Evolutionary conservation across 2,888 invertebrate genomes (phyloP).

Genomic region (Lasioglossum vierecki): DNA sequence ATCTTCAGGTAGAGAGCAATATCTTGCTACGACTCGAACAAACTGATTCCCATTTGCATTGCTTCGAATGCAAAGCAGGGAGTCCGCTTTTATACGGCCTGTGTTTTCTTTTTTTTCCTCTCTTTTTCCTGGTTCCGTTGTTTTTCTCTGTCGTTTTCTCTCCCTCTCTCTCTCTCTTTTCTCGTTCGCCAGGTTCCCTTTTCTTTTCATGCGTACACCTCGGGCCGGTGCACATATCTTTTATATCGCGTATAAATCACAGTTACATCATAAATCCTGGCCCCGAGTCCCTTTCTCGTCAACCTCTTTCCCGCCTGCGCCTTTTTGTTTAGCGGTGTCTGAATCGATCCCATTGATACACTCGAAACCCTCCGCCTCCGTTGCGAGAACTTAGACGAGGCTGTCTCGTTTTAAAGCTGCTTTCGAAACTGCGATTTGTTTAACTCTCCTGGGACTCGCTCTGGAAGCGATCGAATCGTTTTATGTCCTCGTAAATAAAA

Average conservation of each 20-base stretch:
- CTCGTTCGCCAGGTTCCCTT: slow-evolving; percentile 48
- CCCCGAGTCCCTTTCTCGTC: slow-evolving; percentile 41
- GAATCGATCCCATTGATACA: slow-evolving; percentile 9
- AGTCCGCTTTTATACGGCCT: slow-evolving; percentile 59
- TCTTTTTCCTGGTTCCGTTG: neutral
- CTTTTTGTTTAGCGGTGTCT: slow-evolving; percentile 4
- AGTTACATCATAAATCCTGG: slow-evolving; percentile 41
- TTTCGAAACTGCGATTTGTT: neutral
- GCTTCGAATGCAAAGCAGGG: slow-evolving; percentile 69
- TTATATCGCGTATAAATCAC: slow-evolving; percentile 55
- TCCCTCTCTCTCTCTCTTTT: neutral
- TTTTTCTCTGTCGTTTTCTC: slow-evolving; percentile 11
- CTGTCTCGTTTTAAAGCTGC: neutral
- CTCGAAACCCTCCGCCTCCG: neutral
- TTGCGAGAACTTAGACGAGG: neutral
- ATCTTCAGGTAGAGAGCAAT: slow-evolving; percentile 86
- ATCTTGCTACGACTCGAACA: slow-evolving; percentile 68
- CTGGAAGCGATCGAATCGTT: neutral
- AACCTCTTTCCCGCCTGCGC: slow-evolving; percentile 28
- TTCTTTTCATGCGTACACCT: slow-evolving; percentile 38
- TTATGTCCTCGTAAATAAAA: neutral
- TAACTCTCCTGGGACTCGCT: neutral
- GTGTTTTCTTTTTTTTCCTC: slow-evolving; percentile 33
- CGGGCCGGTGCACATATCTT: slow-evolving; percentile 33
- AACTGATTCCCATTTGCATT: slow-evolving; percentile 73